Conservation (phyloP, 2,888 invertebrate genomes). For the Acronicta leporina region DNA sequence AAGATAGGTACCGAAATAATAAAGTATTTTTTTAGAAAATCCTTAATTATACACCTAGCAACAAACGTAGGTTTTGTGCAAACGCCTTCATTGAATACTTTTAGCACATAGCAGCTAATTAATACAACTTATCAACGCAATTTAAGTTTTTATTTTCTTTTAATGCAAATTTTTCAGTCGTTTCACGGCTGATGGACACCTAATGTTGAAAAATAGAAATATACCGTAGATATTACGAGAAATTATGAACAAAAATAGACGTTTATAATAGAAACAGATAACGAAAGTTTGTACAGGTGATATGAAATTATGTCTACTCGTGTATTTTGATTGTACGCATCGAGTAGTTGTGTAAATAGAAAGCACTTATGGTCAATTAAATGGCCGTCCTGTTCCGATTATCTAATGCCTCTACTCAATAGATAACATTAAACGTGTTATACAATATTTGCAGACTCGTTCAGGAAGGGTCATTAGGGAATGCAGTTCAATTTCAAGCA, state of each 20-base stretch:
- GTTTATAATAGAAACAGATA: slow-evolving; percentile 27
- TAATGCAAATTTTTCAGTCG: slow-evolving; percentile 54
- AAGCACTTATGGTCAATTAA: slow-evolving; percentile 57
- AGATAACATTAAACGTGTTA: slow-evolving; percentile 54
- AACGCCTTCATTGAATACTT: slow-evolving; percentile 32
- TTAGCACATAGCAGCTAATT: slow-evolving; percentile 40
- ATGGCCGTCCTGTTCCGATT: slow-evolving; percentile 42
- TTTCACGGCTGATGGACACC: slow-evolving; percentile 29
- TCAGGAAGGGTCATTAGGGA: slow-evolving; percentile 18
- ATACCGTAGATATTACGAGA: neutral
- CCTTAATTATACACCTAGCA: slow-evolving; percentile 26
- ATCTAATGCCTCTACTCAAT: slow-evolving; percentile 52
- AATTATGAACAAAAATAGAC: slow-evolving; percentile 19
- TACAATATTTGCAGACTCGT: slow-evolving; percentile 48
- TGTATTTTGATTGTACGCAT: slow-evolving; percentile 48
- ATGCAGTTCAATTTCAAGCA: slow-evolving; percentile 27
- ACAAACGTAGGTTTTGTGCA: slow-evolving; percentile 22
- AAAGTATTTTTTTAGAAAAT: slow-evolving; percentile 29
- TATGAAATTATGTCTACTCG: slow-evolving; percentile 40
- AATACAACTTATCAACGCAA: slow-evolving; percentile 39
- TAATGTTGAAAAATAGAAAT: slow-evolving; percentile 27
- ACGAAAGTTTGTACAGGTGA: slow-evolving; percentile 60
- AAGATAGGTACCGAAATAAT: slow-evolving; percentile 14
- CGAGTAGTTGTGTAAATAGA: slow-evolving; percentile 52
- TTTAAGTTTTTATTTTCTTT: slow-evolving; percentile 52